Evolutionary conservation across 2,797 vertebrate species (phyloP).

Genomic region (Simalia tracyae): DNA sequence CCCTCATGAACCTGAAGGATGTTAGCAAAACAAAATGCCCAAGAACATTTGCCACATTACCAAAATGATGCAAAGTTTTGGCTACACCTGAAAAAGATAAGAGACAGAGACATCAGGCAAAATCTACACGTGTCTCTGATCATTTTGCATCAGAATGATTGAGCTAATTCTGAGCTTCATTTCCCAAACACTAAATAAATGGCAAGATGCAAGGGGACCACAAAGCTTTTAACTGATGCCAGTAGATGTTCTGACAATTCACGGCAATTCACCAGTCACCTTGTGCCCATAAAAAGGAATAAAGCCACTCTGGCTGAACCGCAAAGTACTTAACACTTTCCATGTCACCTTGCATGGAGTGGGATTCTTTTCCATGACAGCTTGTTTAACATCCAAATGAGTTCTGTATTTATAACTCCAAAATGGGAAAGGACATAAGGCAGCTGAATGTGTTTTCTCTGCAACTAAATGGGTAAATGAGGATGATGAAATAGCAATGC

Average conservation of each 20-base stretch:
- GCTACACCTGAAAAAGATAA: not conserved
- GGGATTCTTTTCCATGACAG: slow-evolving; percentile 41
- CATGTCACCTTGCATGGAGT: not conserved
- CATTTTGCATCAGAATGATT: not conserved
- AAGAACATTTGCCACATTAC: not conserved
- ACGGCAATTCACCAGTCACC: accelerated
- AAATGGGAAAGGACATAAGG: slow-evolving; percentile 10
- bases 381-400: slow-evolving; percentile 42
- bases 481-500: not conserved
- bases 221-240: not conserved
- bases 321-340: not conserved
- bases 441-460: accelerated
- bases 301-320: slow-evolving; percentile 24
- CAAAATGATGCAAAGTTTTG: not conserved
- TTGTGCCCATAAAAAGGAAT: not conserved
- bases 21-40: not conserved
- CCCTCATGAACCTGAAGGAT: not conserved
- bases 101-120: not conserved
- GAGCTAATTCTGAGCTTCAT: not conserved
- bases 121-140: not conserved
- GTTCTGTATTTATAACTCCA: slow-evolving; percentile 33
- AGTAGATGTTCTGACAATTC: not conserved
- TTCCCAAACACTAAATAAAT: not conserved
- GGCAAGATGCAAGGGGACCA: not conserved
- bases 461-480: not conserved